These are phyloP conservation scores for Phoxinus phoxinus DNA, from an alignment of 2,113 vertebrate genomes.

Conservation along the genomic window DNA sequence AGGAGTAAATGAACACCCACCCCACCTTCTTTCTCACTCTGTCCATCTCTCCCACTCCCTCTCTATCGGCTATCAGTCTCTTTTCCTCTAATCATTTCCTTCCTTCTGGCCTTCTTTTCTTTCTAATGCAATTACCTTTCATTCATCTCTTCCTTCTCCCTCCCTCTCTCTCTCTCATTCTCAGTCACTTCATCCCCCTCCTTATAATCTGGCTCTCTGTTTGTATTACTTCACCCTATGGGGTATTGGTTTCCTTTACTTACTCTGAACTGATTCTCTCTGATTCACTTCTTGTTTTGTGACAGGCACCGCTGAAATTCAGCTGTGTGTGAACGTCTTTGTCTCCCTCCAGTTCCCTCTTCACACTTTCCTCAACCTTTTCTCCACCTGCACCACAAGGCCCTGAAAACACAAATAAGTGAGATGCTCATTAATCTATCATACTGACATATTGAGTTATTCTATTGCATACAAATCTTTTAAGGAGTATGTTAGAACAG, in stretches of 20 bases:
- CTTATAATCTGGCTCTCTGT: conserved; percentile 49
- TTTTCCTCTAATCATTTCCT: conserved; percentile 80
- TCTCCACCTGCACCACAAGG: conserved; percentile 63
- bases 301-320: background rate
- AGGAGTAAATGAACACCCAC: conserved; percentile 70
- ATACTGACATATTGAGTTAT: conserved; percentile 43
- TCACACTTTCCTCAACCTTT: conserved; percentile 63
- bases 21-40: conserved; percentile 48
- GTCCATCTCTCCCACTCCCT: conserved; percentile 58
- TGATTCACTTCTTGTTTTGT: conserved; percentile 50
- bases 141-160: conserved; percentile 67
- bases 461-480: background rate
- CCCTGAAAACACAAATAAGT: conserved; percentile 56
- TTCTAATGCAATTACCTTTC: conserved; percentile 79
- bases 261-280: conserved; percentile 56
- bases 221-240: conserved; percentile 52
- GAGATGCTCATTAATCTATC: conserved; percentile 71
- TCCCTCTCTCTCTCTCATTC: conserved; percentile 46
- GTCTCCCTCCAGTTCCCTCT: conserved; percentile 58
- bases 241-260: conserved; percentile 61
- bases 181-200: conserved; percentile 47
- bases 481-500: background rate
- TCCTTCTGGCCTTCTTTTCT: conserved; percentile 77
- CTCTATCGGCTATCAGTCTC: conserved; percentile 76
- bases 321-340: conserved; percentile 23